Percentiles rank a stretch among this genome's conserved stretches.
These are phyloP conservation scores for Lampris incognitus DNA, from an alignment of 2,113 vertebrate genomes.

Conservation along the genomic window DNA sequence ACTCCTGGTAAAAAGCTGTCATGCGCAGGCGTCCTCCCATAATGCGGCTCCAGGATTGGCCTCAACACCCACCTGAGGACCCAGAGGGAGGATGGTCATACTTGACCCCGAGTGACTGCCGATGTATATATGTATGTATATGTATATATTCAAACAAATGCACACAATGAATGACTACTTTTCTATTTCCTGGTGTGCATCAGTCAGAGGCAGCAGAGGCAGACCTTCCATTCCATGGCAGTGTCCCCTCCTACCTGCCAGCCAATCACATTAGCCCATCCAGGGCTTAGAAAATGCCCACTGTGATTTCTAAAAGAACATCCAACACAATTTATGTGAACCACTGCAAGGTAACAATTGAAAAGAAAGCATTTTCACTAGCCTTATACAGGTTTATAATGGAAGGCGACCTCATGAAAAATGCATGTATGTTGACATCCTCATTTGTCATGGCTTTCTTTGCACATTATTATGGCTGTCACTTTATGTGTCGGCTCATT, in stretches of 20 bases:
- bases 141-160: not conserved
- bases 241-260: slow-evolving; percentile 63
- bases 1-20: too few relatives aligned
- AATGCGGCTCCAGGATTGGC: too few relatives aligned
- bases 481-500: too few relatives aligned
- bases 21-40: too few relatives aligned
- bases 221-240: slow-evolving; percentile 71
- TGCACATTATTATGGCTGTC: not conserved
- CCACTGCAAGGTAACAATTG: slow-evolving; percentile 55
- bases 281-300: slow-evolving; percentile 64
- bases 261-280: slow-evolving; percentile 59
- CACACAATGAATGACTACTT: not conserved
- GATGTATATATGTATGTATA: not conserved
- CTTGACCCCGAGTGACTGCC: too few relatives aligned
- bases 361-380: not conserved
- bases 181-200: not conserved
- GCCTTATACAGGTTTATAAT: not conserved
- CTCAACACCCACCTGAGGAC: too few relatives aligned
- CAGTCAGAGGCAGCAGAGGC: slow-evolving; percentile 59
- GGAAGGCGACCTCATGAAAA: not conserved
- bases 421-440: not conserved
- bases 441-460: not conserved
- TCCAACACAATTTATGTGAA: slow-evolving; percentile 60
- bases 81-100: too few relatives aligned
- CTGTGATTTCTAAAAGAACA: slow-evolving; percentile 72